Base-by-base conservation (phyloP, 2,797 vertebrate genomes). In the Tapera naevia region DNA sequence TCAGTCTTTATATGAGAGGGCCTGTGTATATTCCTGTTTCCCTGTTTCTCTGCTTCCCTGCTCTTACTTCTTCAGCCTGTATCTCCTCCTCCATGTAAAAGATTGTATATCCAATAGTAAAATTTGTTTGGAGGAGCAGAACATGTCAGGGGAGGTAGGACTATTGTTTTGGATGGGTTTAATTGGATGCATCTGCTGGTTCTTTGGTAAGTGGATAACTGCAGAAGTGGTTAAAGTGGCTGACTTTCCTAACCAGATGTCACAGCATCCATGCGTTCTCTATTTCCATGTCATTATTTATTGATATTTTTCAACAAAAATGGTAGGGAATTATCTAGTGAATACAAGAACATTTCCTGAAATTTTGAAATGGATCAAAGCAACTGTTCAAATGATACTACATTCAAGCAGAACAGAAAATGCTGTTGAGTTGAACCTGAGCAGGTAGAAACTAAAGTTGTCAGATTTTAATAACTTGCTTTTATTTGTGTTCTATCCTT, bases 401-500 rank as follows among this genome's bases (percentile, higher is more conserved):
- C 56, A 46, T 76, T 87, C 17, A n/a, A 7, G 32, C 27, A 65
- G 41, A 80, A 11, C 43, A 60, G 79, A 57, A 37, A 76, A 60
- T 22, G 8, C 28, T 25, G 4, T 1, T 58, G 54, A 25, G 50
- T 5, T 43, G 11, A 65, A 28, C 25, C 61, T 53, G 43, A 70
- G 21, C 28, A 94, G 88, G 45, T 60, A 81, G 37, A 89, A 85
- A 35, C 48, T 35, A 4, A 86, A 82, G 41, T 64, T 53, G 27
- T 11, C 69, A 32, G 51, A 21, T 24, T 33, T n/a, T 79, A 43
- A 10, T 15, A 62, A 64, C 12, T 24, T 19, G 4, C 0, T 8
- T 28, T 86, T 85, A 41, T 60, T 73, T 86, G 11, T 79, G 85
- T 90, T 73, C 22, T n/a, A 4, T 94, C 37, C 50, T 33, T 79